A percentile compares a stretch with the other conserved stretches of the same genome.
Conservation (phyloP, 2,797 vertebrate genomes). For the Malurus splendens region DNA sequence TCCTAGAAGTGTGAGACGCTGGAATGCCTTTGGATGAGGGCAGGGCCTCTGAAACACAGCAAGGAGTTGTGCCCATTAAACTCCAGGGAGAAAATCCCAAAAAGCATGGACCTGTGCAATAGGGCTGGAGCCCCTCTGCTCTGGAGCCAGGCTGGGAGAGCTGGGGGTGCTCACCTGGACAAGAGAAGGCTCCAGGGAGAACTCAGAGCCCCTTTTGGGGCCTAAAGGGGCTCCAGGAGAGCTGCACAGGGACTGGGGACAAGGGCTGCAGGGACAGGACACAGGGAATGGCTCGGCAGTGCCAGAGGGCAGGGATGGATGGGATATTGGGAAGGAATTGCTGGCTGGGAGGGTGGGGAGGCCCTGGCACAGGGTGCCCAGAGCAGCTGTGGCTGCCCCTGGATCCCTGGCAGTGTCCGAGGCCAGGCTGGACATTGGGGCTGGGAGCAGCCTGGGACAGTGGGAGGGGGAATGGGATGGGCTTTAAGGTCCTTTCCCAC, state of each 20-base stretch:
- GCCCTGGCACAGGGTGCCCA: neutral
- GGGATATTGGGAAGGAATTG: neutral
- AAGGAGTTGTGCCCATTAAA: rapidly evolving
- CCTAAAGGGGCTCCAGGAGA: neutral
- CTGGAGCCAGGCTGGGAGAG: neutral
- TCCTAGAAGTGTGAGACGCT: neutral
- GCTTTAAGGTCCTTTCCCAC: rapidly evolving
- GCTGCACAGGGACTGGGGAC: neutral
- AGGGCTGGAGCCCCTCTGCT: neutral
- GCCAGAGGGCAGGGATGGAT: neutral
- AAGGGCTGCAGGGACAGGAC: neutral
- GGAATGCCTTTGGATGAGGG: neutral
- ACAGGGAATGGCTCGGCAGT: neutral
- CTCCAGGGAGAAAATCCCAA: neutral
- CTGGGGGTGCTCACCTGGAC: neutral
- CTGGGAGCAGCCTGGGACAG: rapidly evolving
- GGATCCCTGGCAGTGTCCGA: neutral
- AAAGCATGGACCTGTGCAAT: rapidly evolving
- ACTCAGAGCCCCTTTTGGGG: neutral
- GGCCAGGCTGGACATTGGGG: rapidly evolving
- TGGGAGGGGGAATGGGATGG: rapidly evolving
- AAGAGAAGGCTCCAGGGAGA: neutral
- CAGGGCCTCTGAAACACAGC: neutral
- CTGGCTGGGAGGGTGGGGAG: rapidly evolving
- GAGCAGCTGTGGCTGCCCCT: neutral